Conservation (phyloP, 2,888 invertebrate species). For the Philonicus albiceps region DNA sequence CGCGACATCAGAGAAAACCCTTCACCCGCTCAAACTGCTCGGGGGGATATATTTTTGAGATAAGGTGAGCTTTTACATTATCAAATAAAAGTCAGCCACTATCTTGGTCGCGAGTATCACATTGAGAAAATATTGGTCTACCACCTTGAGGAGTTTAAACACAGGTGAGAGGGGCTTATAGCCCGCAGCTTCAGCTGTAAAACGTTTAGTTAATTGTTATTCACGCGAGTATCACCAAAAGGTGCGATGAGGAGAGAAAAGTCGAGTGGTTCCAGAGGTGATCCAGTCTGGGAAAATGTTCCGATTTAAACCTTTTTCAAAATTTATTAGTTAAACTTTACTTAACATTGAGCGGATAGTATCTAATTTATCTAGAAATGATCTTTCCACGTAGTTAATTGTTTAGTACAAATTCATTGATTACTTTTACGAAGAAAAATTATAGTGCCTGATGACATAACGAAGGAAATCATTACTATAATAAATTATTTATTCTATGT, state of each 20-base stretch:
- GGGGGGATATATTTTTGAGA: neutral
- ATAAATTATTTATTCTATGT: no score
- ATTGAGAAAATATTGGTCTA: neutral
- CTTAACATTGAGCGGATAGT: neutral
- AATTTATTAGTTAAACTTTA: neutral
- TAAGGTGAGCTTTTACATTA: neutral
- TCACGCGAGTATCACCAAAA: neutral
- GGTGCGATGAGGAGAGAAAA: neutral
- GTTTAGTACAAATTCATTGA: no score
- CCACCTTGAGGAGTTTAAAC: neutral
- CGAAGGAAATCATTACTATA: no score
- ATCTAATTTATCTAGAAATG: neutral
- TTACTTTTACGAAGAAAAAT: no score
- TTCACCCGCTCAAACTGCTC: neutral
- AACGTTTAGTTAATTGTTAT: neutral
- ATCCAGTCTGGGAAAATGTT: neutral
- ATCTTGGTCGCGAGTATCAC: neutral
- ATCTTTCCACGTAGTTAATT: neutral
- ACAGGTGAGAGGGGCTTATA: neutral
- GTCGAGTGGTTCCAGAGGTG: neutral
- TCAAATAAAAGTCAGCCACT: neutral
- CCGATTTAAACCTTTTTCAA: neutral
- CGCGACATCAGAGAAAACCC: neutral
- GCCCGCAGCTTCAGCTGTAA: neutral
- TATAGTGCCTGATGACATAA: no score